Base-by-base conservation (phyloP, 2,797 vertebrate genomes). In the Poeciliopsis presidionis region DNA sequence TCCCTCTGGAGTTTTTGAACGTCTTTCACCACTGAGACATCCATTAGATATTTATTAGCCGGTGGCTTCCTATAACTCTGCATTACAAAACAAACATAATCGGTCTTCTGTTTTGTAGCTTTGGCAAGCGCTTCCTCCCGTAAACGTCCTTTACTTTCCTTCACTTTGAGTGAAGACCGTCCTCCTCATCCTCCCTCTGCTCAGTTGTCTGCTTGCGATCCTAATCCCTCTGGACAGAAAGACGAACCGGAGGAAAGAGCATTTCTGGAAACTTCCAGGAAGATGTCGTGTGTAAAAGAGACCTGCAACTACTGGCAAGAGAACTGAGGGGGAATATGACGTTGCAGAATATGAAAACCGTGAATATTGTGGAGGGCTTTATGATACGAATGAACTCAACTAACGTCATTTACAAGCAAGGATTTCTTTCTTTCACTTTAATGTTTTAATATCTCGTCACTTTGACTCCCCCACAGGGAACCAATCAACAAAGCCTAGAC, bases 131-230 rank as follows among this genome's bases (percentile, higher is more conserved):
- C 20, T 9, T 67, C 9, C 30, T 41, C 25, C 63, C 36, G 11
- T 67, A 67, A 67, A 41, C 9, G 9, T 67, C 14, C 20, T 36
- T 33, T 18, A 33, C 14, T 63, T 11, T 43, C 9, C 41, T n/a
- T 57, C 28, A 30, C 16, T 49, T 4, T 72, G n/a, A 72, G 18
- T 14, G 63, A 39, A 67, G 22, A 53, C 8, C 7, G 63, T 67
- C 20, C 36, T 36, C 61, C 33, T 65, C 30, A 16, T 33, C 36
- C 7, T 36, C 28, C 30, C 71, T 36, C 30, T 22, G 45, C 25
- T 59, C 51, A 36, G 41, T 76, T 65, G 88, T 89, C 89, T 89
- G 91, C 93, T 92, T 91, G 39, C 76, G 7, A 90, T 91, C 82
- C 75, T 33, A 73, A 90, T 85, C 87, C 69, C 76, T 74, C 79